A percentile compares a stretch with the other conserved stretches of the same genome.
These are phyloP conservation scores for Lagria hirta DNA, from an alignment of 2,888 invertebrate species.

Conservation along the genomic window DNA sequence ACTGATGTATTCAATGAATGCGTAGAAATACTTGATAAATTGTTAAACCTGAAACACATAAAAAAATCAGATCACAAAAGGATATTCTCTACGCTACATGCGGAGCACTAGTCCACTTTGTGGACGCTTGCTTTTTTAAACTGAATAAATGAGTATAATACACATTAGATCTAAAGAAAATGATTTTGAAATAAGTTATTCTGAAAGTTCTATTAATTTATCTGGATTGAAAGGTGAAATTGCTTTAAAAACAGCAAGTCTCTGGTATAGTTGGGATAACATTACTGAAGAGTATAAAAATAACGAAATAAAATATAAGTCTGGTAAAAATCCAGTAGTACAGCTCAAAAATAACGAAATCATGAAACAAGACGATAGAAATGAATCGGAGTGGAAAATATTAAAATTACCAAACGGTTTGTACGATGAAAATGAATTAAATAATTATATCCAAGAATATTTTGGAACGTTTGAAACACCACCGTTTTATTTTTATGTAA, in stretches of 20 bases:
- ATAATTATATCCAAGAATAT: too few relatives aligned
- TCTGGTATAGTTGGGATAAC: slow-evolving; percentile 8
- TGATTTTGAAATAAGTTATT: slow-evolving; percentile 16
- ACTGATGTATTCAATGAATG: slow-evolving; percentile 23
- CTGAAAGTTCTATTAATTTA: slow-evolving; percentile 12
- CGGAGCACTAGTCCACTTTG: too few relatives aligned
- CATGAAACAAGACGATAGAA: slow-evolving; percentile 4
- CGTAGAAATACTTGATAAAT: slow-evolving; percentile 23
- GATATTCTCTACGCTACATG: slow-evolving; percentile 2
- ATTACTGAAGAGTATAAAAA: slow-evolving; percentile 9
- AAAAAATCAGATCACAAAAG: slow-evolving; percentile 16
- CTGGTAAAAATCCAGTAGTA: neutral
- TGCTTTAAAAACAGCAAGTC: slow-evolving; percentile 13
- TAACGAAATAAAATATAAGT: slow-evolving; percentile 7
- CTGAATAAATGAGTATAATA: slow-evolving; percentile 12
- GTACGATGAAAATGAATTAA: slow-evolving; percentile 7
- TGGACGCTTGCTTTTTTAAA: slow-evolving; percentile 10
- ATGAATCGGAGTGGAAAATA: slow-evolving; percentile 9
- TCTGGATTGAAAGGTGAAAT: slow-evolving; percentile 14
- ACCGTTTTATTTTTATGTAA: too few relatives aligned
- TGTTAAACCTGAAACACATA: slow-evolving; percentile 8
- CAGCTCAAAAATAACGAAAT: slow-evolving; percentile 5
- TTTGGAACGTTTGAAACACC: too few relatives aligned
- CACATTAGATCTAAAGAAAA: slow-evolving; percentile 12
- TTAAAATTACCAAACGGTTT: slow-evolving; percentile 11